phyloP scores from a whole-genome alignment of 2,888 invertebrate species.

The Drosophila mercatorum region DNA sequence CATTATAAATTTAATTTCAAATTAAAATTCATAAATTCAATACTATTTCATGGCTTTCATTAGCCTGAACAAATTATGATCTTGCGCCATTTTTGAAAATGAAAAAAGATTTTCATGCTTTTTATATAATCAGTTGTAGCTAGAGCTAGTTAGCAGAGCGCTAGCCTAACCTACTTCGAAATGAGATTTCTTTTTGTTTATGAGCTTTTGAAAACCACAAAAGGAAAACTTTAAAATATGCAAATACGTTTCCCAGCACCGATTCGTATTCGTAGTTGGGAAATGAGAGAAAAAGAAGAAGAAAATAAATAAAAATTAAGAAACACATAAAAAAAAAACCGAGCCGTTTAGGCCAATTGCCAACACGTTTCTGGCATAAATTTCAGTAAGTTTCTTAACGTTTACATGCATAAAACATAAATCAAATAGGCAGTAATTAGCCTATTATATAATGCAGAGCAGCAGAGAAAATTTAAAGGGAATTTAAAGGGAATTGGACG shows the following conservation, averaged over 20 bases:
- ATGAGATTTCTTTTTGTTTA: conserved; percentile 14
- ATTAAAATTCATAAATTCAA: not conserved
- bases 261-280: conserved; percentile 22
- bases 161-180: not conserved
- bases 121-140: conserved; percentile 22
- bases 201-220: conserved; percentile 13
- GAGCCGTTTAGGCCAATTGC: conserved; percentile 22
- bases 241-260: conserved; percentile 30
- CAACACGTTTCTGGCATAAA: conserved; percentile 37
- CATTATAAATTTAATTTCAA: not conserved
- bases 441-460: not conserved
- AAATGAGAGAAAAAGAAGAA: conserved; percentile 11
- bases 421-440: not conserved
- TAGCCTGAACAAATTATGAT: not conserved
- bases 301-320: conserved; percentile 1
- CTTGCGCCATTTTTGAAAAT: conserved; percentile 31
- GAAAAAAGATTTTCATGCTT: conserved; percentile 26
- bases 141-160: conserved; percentile 1
- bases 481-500: not conserved
- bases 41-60: not conserved
- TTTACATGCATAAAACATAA: not conserved
- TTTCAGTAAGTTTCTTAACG: conserved; percentile 1
- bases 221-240: conserved; percentile 28
- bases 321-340: conserved; percentile 15
- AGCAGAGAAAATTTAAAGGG: not conserved